Evolutionary conservation across 1,140 invertebrate genomes (phyloP).

Genomic region (Dendrolimus kikuchii): DNA sequence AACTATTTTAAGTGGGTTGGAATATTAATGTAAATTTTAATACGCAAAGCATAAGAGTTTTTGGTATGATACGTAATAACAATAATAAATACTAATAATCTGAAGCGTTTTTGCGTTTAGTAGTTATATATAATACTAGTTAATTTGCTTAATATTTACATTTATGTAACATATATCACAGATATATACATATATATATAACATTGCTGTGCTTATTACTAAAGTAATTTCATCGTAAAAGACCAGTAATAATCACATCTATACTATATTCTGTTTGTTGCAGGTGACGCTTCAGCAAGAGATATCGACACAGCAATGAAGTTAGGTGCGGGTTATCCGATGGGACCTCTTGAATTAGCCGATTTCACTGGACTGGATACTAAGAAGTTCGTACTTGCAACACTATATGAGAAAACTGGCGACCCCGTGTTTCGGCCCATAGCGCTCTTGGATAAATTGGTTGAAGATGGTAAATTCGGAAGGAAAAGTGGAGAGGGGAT

Average conservation of each 20-base stretch:
- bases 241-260: not conserved
- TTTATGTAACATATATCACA: too few relatives aligned
- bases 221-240: too few relatives aligned
- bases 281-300: constrained; percentile 75
- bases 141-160: too few relatives aligned
- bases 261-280: constrained; percentile 19
- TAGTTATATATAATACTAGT: too few relatives aligned
- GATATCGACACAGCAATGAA: constrained; percentile 91
- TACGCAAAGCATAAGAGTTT: too few relatives aligned
- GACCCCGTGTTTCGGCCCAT: constrained; percentile 80
- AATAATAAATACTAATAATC: too few relatives aligned
- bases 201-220: too few relatives aligned
- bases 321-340: constrained; percentile 86
- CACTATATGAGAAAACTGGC: constrained; percentile 83
- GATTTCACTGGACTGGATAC: constrained; percentile 87
- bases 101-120: too few relatives aligned
- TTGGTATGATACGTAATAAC: too few relatives aligned
- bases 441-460: constrained; percentile 77
- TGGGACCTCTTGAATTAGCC: constrained; percentile 86
- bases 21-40: too few relatives aligned
- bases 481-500: constrained; percentile 88
- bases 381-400: constrained; percentile 73
- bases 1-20: too few relatives aligned
- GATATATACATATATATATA: too few relatives aligned
- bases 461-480: constrained; percentile 84